These are phyloP conservation scores for Hoplostethus mediterraneus DNA, from an alignment of 2,797 vertebrate species.

Conservation along the genomic window DNA sequence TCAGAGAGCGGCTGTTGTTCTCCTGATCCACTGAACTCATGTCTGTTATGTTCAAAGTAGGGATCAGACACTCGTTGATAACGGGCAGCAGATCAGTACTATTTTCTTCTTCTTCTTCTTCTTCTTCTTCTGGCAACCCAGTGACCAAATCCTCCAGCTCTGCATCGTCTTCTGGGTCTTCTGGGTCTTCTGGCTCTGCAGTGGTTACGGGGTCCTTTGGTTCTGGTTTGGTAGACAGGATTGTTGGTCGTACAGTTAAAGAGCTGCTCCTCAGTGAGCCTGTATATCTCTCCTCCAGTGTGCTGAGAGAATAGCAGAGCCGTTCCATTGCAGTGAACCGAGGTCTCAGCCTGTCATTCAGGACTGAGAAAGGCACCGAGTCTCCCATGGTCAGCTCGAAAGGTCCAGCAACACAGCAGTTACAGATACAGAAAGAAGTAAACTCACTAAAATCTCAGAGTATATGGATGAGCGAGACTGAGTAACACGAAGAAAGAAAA, in stretches of 20 bases:
- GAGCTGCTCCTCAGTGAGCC: slow-evolving; percentile 1
- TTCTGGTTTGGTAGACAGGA: slow-evolving; percentile 28
- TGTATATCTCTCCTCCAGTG: slow-evolving; percentile 50
- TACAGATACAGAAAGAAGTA: not conserved
- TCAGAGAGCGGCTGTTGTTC: slow-evolving; percentile 25
- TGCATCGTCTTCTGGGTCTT: slow-evolving; percentile 1
- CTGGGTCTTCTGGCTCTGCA: slow-evolving; percentile 14
- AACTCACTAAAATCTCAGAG: slow-evolving; percentile 7
- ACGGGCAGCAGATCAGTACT: not conserved
- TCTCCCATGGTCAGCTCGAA: slow-evolving; percentile 59
- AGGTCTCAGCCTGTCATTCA: slow-evolving; percentile 75
- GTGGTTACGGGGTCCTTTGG: not conserved
- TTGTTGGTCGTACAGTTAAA: not conserved
- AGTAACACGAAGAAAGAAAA: slow-evolving; percentile 19
- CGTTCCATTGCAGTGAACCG: slow-evolving; percentile 35
- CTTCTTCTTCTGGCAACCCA: slow-evolving; percentile 6
- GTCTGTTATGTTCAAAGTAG: slow-evolving; percentile 31
- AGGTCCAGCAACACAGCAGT: not conserved
- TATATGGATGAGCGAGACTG: slow-evolving; percentile 2
- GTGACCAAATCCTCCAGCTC: slow-evolving; percentile 18
- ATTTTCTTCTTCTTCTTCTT: too few relatives aligned
- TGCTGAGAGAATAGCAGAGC: slow-evolving; percentile 61
- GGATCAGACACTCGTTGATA: slow-evolving; percentile 5
- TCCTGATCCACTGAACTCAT: not conserved
- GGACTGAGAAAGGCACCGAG: slow-evolving; percentile 65